phyloP scores from a whole-genome alignment of 2,113 vertebrate genomes.

The Antechinus flavipes region DNA sequence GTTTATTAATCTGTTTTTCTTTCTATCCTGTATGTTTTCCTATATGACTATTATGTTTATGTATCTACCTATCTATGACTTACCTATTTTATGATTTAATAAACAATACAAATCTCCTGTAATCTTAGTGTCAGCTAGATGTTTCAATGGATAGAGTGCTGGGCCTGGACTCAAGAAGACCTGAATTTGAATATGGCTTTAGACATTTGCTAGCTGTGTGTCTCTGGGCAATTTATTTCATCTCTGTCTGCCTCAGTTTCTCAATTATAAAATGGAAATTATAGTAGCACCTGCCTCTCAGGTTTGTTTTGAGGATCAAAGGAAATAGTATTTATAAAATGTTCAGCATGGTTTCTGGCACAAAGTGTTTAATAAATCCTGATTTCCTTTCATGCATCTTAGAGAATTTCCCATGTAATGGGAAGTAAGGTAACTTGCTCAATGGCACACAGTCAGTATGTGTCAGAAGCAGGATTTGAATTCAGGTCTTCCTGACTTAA shows the following conservation, averaged over 20 bases:
- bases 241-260: not conserved
- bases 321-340: not conserved
- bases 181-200: not conserved
- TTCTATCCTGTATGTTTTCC: too few species aligned
- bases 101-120: not conserved
- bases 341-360: slow-evolving; percentile 6
- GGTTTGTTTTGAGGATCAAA: not conserved
- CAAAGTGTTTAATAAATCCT: slow-evolving; percentile 39
- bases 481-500: not conserved
- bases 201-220: not conserved
- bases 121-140: not conserved
- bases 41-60: not conserved
- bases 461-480: slow-evolving; percentile 19
- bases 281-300: not conserved
- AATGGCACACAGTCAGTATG: not conserved
- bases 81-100: not conserved
- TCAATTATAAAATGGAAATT: not conserved
- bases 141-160: too few species aligned
- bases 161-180: not conserved
- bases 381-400: slow-evolving; percentile 10
- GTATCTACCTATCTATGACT: not conserved
- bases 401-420: slow-evolving; percentile 7
- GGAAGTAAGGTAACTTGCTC: slow-evolving; percentile 16
- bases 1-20: too few species aligned
- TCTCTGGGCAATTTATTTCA: not conserved